Evolutionary conservation across 2,888 invertebrate genomes (phyloP).

Genomic region (Epinotia demarniana): DNA sequence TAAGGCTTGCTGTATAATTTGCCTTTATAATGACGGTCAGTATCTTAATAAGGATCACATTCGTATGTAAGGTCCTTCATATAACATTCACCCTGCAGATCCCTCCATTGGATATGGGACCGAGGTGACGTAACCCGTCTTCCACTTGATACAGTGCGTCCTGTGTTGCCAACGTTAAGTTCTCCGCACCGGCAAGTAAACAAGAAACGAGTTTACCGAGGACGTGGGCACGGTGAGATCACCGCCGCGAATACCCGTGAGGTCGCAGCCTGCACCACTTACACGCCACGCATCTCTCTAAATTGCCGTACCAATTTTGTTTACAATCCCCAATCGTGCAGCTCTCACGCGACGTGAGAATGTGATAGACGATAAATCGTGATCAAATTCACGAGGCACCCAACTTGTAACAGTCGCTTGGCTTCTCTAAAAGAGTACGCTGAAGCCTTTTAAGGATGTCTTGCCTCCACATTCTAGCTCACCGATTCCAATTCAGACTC

Average conservation of each 20-base stretch:
- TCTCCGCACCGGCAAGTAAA: slow-evolving; percentile 77
- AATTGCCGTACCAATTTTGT: slow-evolving; percentile 67
- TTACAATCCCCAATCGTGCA: slow-evolving; percentile 65
- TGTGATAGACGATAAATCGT: slow-evolving; percentile 55
- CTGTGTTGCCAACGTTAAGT: slow-evolving; percentile 74
- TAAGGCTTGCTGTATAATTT: neutral
- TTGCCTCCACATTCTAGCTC: slow-evolving; percentile 38
- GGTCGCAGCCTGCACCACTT: slow-evolving; percentile 78
- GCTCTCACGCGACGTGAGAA: slow-evolving; percentile 59
- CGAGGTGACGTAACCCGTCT: slow-evolving; percentile 69
- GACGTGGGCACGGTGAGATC: slow-evolving; percentile 83
- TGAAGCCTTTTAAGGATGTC: slow-evolving; percentile 38
- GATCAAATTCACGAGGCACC: slow-evolving; percentile 28
- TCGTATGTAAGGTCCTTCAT: neutral
- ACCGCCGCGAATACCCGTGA: slow-evolving; percentile 77
- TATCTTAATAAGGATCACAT: slow-evolving; percentile 27
- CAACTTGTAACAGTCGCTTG: slow-evolving; percentile 6
- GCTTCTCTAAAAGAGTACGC: slow-evolving; percentile 35
- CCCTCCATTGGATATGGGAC: slow-evolving; percentile 30
- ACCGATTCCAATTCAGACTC: slow-evolving; percentile 22
- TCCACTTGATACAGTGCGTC: slow-evolving; percentile 66
- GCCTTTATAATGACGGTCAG: slow-evolving; percentile 11
- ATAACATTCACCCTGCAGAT: slow-evolving; percentile 10
- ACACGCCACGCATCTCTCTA: slow-evolving; percentile 26
- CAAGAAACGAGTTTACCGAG: slow-evolving; percentile 83